A percentile compares a stretch with the other conserved stretches of the same genome.
Evolutionary conservation across 2,113 vertebrate species (phyloP).

Genomic region (Lutjanus erythropterus): DNA sequence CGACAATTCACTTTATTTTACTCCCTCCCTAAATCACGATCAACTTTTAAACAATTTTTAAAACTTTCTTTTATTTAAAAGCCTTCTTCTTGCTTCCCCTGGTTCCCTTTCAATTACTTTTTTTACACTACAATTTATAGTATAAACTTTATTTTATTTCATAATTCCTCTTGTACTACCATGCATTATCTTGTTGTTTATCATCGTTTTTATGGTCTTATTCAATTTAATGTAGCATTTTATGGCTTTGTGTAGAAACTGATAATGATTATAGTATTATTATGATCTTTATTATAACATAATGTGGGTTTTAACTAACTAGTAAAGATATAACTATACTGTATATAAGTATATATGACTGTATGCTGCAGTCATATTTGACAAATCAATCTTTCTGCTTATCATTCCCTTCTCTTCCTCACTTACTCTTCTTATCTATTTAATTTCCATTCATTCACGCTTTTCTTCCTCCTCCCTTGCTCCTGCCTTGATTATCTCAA

Average conservation of each 20-base stretch:
- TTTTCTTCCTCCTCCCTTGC: neutral
- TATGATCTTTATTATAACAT: neutral
- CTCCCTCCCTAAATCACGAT: neutral
- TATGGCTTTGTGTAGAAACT: neutral
- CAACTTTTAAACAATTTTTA: neutral
- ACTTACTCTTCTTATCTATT: constrained; percentile 16
- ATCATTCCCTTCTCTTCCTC: constrained; percentile 2
- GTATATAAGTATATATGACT: no score
- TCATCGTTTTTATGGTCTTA: neutral
- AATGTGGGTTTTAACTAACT: neutral
- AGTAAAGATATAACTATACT: neutral
- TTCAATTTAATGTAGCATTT: neutral
- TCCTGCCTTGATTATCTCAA: constrained; percentile 41
- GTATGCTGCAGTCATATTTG: neutral
- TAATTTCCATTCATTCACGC: neutral
- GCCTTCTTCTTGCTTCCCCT: neutral
- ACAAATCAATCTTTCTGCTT: neutral
- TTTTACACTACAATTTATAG: neutral
- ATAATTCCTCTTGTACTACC: neutral
- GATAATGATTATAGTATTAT: neutral
- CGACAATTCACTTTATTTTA: neutral
- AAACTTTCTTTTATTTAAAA: neutral
- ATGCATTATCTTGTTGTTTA: neutral
- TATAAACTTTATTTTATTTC: neutral
- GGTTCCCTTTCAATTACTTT: neutral